Evolutionary conservation across 2,797 vertebrate genomes (phyloP).

Genomic region (Columba guinea): DNA sequence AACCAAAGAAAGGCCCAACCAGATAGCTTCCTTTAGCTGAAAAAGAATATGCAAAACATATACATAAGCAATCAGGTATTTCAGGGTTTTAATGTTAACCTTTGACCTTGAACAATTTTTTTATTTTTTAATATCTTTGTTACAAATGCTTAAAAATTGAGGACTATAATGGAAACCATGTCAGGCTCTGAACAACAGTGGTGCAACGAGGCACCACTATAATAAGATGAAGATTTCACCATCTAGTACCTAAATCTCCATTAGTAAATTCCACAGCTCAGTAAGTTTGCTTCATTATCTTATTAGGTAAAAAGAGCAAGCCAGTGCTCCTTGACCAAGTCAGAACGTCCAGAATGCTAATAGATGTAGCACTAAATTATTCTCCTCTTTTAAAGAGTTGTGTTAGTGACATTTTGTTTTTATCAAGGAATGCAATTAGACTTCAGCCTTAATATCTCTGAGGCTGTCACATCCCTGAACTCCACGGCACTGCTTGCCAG

Average conservation of each 20-base stretch:
- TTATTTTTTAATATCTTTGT: constrained; percentile 57
- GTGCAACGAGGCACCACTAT: constrained; percentile 71
- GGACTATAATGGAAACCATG: constrained; percentile 61
- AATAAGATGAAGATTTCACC: constrained; percentile 86
- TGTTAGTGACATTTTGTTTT: constrained; percentile 95
- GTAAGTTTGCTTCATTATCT: constrained; percentile 88
- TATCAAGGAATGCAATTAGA: constrained; percentile 99
- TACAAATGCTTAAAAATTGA: constrained; percentile 67
- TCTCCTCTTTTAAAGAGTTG: constrained; percentile 93
- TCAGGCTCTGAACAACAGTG: constrained; percentile 70
- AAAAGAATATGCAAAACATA: constrained; percentile 26
- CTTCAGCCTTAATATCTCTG: constrained; percentile 98
- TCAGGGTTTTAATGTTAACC: constrained; percentile 50
- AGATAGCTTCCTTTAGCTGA: constrained; percentile 4
- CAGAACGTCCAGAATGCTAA: constrained; percentile 85
- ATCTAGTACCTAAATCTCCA: constrained; percentile 88
- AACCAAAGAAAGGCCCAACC: constrained; percentile 24
- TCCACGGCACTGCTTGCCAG: constrained; percentile 91
- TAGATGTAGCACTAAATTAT: constrained; percentile 90
- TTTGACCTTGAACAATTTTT: constrained; percentile 64
- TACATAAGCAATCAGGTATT: constrained; percentile 51
- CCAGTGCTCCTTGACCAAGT: constrained; percentile 84
- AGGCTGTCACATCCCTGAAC: constrained; percentile 96
- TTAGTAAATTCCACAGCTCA: constrained; percentile 89
- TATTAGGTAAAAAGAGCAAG: constrained; percentile 88